Conservation (phyloP, 2,113 vertebrate species). For the Leucoraja erinaceus region DNA sequence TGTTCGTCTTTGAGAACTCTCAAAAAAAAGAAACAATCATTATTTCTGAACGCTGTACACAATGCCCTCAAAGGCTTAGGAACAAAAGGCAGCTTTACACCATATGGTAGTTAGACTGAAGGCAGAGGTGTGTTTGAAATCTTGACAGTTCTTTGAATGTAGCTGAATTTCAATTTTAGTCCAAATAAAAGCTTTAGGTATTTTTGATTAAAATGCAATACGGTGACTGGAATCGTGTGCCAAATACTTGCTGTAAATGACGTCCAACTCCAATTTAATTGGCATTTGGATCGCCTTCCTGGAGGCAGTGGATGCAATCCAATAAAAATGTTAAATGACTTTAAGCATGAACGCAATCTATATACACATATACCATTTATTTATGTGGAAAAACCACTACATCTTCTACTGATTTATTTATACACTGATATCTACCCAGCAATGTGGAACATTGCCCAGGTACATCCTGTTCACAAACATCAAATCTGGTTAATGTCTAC, state of each 20-base stretch:
- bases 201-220: conserved; percentile 24
- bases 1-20: background rate
- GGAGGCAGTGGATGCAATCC: background rate
- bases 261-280: conserved; percentile 7
- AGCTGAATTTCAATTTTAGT: conserved; percentile 21
- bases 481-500: no score
- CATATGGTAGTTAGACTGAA: conserved; percentile 5
- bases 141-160: conserved; percentile 31
- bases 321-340: background rate
- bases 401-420: no score
- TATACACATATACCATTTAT: background rate
- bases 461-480: no score
- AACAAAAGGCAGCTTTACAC: background rate
- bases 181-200: conserved; percentile 16
- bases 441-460: no score
- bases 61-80: background rate
- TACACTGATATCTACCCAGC: no score
- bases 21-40: background rate
- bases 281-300: background rate
- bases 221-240: background rate
- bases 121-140: background rate
- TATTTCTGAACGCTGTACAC: background rate
- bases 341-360: background rate
- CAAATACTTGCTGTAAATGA: conserved; percentile 21
- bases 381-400: background rate